A percentile compares a stretch with the other conserved stretches of the same genome.
phyloP scores from a whole-genome alignment of 2,797 vertebrate species.

The Stomatorhinus walkeri region DNA sequence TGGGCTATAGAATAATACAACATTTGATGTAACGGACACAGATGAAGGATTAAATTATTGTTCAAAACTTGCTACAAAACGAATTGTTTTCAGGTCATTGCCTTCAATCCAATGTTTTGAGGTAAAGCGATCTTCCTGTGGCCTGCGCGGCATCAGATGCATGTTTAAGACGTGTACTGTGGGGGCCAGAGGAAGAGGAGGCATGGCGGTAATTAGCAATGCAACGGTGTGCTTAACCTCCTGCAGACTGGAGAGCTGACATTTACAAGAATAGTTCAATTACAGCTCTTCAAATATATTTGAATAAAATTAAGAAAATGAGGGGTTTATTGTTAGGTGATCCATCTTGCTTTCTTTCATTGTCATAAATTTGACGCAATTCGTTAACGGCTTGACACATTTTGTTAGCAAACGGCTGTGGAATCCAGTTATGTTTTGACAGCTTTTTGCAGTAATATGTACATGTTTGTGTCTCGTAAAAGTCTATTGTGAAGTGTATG shows the following conservation, averaged over 20 bases:
- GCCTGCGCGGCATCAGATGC: not conserved
- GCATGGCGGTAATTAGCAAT: not conserved
- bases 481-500: not conserved
- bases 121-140: not conserved
- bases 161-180: not conserved
- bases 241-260: not conserved
- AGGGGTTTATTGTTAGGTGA: not conserved
- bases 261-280: conserved; percentile 11
- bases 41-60: not conserved
- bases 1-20: not conserved
- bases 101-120: not conserved
- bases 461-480: not conserved
- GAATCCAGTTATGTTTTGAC: not conserved
- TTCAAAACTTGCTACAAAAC: not conserved
- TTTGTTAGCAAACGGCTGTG: not conserved
- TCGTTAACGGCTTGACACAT: not conserved
- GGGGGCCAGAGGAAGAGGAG: not conserved
- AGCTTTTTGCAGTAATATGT: not conserved
- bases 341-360: not conserved
- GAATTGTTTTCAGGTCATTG: not conserved
- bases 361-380: not conserved
- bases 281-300: not conserved
- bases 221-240: not conserved
- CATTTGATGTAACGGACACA: not conserved
- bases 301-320: not conserved